A percentile compares a stretch with the other conserved stretches of the same genome.
Evolutionary conservation across 1,140 invertebrate genomes (phyloP).

Genomic region (Dolichoris vasculosae): DNA sequence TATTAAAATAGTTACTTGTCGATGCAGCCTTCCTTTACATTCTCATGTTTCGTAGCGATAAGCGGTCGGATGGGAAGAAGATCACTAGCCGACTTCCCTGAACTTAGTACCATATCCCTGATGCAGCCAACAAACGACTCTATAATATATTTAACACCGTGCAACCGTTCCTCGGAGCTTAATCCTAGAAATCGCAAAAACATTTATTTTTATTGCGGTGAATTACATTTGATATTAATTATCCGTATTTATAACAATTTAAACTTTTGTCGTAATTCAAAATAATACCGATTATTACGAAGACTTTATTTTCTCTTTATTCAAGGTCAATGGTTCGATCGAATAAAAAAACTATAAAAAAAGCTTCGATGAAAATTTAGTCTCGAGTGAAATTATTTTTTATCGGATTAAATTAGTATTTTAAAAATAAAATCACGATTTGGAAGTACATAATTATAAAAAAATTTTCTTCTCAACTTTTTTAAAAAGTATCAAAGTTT

Average conservation of each 20-base stretch:
- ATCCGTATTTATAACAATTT: neutral
- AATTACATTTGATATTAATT: neutral
- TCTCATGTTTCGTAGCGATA: conserved; percentile 89
- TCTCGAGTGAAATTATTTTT: too few species aligned
- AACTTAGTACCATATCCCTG: conserved; percentile 87
- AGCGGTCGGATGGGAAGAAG: conserved; percentile 85
- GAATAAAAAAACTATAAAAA: too few species aligned
- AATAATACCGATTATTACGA: too few species aligned
- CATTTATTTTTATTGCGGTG: neutral
- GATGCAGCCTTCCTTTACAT: conserved; percentile 88
- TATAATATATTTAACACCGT: conserved; percentile 92
- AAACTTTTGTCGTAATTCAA: too few species aligned
- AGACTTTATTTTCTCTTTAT: too few species aligned
- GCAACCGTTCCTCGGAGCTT: conserved; percentile 87
- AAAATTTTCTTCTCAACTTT: too few species aligned
- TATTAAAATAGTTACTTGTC: conserved; percentile 77
- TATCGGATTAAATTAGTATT: too few species aligned
- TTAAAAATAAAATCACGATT: too few species aligned
- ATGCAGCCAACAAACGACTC: conserved; percentile 95
- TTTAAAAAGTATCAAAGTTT: too few species aligned
- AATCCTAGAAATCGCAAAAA: conserved; percentile 77
- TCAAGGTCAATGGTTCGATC: too few species aligned
- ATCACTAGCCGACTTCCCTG: conserved; percentile 87
- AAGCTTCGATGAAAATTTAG: too few species aligned
- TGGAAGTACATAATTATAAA: too few species aligned